Base-by-base conservation (phyloP, 2,888 invertebrate genomes). In the Eristalinus aeneus region DNA sequence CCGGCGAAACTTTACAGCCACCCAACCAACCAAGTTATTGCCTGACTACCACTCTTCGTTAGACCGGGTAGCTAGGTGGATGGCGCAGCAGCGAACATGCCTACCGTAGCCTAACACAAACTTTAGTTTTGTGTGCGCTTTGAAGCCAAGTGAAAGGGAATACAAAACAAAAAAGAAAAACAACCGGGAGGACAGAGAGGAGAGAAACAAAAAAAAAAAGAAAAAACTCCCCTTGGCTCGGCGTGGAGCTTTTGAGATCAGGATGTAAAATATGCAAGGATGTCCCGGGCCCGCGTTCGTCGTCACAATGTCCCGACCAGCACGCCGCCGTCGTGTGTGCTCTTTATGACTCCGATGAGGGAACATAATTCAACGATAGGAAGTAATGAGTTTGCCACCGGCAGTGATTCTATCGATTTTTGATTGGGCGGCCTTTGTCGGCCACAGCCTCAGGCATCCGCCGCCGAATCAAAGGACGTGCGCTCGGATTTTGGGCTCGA, bases 1-100 rank as follows among this genome's bases (percentile, higher is more conserved):
- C 60, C n/a, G 39, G 72, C 63, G 72, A 31, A 67, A 77, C 77
- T 82, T 73, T 73, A 77, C 74, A 78, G 71, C 64, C 79, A 84
- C 76, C 85, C 60, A 69, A 74, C 54, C 77, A 86, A 77, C 54
- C 77, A 86, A 77, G 86, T 74, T 86, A 86, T 86, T 86, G 82
- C 86, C 82, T 74, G 81, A 71, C 86, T 78, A 68, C 82, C 58
- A 65, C 46, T 23, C 60, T 58, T 64, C 69, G 46, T 46, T 32
- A 74, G 67, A 54, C 56, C 54, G 67, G 60, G 73, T 39, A 27
- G 12, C 27, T 27, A 36, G 31, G 58, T 53, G 46, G 9, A 72
- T n/a, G 5, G 27, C 27, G 27, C 58, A 67, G 58, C 65, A 46
- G 46, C 34, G 64, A 10, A 22, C 63, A 60, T 84, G 75, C 75